Base-by-base conservation (phyloP, 1,140 invertebrate species). In the Agraylea sexmaculata region DNA sequence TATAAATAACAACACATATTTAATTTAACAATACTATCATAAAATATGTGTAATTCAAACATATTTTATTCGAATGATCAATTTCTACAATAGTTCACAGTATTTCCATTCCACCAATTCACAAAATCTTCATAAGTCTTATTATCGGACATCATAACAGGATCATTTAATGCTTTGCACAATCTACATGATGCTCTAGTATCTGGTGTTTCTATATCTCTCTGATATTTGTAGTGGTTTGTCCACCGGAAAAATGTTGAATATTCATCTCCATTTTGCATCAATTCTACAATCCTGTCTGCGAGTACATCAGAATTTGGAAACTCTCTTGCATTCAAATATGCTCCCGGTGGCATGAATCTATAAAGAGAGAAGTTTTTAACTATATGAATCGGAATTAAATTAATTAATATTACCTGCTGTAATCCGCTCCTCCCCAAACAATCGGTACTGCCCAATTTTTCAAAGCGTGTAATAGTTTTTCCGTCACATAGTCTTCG, bases 401-500 rank as follows among this genome's bases (percentile, higher is more conserved):
- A 22, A 27, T 21, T 23, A 11, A 3, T 16, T 3, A 3, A 16
- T 3, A 23, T 22, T 29, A 48, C 46, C 42, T 44, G 4, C 7
- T 32, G 15, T 48, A 48, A 30, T 48, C 15, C 4, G 46, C 32
- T 19, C 42, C 46, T 5, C 46, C 46, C 34, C 35, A 44, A 1
- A 48, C 46, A n/a, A 48, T 45, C 4, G 46, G 46, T 7, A 48
- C 46, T 1, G 29, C 35, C n/a, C 37, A 22, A 18, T 48, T 17
- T 30, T 35, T 37, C 34, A 42, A 28, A 7, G 46, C 37, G 11
- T 21, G 29, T 12, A 48, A 22, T 21, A 48, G 36, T 22, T 48
- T 44, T 50, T 79, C 76, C 0, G 76, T 77, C 1, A 77, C 65
- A 50, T 78, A 78, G 55, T 78, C 74, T 27, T 64, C 58, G 51